A percentile compares a stretch with the other conserved stretches of the same genome.
phyloP scores from a whole-genome alignment of 2,797 vertebrate species.

The Aratinga solstitialis region DNA sequence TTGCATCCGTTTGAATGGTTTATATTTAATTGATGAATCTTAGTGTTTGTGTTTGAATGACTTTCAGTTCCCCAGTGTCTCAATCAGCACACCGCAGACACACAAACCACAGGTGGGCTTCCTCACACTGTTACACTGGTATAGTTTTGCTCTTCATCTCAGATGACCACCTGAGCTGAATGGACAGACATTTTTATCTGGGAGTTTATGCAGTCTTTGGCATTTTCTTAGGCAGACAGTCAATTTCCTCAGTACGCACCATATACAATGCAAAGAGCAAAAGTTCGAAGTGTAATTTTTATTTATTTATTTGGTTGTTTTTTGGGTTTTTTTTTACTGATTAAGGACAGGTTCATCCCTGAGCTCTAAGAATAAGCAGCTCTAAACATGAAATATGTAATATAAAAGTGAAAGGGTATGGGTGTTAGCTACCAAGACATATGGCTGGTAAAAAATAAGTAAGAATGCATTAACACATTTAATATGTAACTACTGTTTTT shows the following conservation, averaged over 20 bases:
- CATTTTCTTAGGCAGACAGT: conserved; percentile 48
- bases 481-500: not conserved
- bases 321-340: not conserved
- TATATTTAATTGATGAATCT: conserved; percentile 49
- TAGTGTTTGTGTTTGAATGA: conserved; percentile 2
- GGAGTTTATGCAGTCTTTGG: conserved; percentile 39
- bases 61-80: conserved; percentile 10
- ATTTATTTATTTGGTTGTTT: not conserved
- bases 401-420: not conserved
- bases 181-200: conserved; percentile 45
- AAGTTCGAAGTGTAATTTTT: conserved; percentile 24
- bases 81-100: conserved; percentile 25
- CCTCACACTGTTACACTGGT: conserved; percentile 16
- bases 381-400: not conserved
- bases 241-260: not conserved
- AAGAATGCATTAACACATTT: not conserved
- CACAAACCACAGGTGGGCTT: conserved; percentile 27
- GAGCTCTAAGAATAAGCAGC: not conserved
- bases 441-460: not conserved
- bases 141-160: conserved; percentile 50
- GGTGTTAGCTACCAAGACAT: not conserved
- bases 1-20: not conserved
- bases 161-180: conserved; percentile 58
- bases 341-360: not conserved
- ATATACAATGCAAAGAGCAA: not conserved